Base-by-base conservation (phyloP, 2,888 invertebrate species). In the Lypha dubia region DNA sequence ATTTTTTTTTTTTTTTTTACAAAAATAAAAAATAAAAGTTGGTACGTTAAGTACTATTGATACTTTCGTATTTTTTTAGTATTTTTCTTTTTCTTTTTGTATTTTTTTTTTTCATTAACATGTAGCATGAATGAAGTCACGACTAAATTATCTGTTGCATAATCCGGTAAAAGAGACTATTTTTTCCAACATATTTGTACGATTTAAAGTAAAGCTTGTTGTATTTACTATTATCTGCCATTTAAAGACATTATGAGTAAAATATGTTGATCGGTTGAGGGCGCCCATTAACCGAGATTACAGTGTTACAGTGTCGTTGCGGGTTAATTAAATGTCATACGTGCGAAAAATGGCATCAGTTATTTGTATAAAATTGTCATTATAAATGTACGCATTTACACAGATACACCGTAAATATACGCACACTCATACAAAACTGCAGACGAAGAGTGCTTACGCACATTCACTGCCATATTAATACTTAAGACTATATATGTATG, bases 261-360 rank as follows among this genome's bases (percentile, higher is more conserved):
- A 73, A 84, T 84, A 74, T 81, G 71, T 63, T 73, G 67, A 77
- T 63, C 81, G 62, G 68, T 81, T 77, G 76, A 77, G 80, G 84
- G 80, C 73, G 76, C 76, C 53, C 73, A 81, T 74, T 81, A 63
- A 81, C 80, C 81, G 51, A 77, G 49, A 84, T 83, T 73, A 77
- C 68, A 80, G n/a, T 68, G 79, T 71, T 56, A 46, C 67, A 67
- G 49, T 74, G 77, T 51, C 58, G 71, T 51, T 53, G 71, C 56
- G 63, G 89, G 89, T 90, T 90, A 90, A 90, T 90, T 90, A 90
- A 89, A 89, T 89, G 89, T 88, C 89, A 88, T 88, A 88, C 90
- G 90, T 90, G 90, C 89, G 89, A 88, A 89, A 90, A 89, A 87
- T 89, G 89, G 88, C 89, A 89, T 88, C 89, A 89, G 89, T 89